Percentiles rank a stretch among this genome's conserved stretches.
These are phyloP conservation scores for Cheumatopsyche charites DNA, from an alignment of 1,140 invertebrate genomes.

Conservation along the genomic window DNA sequence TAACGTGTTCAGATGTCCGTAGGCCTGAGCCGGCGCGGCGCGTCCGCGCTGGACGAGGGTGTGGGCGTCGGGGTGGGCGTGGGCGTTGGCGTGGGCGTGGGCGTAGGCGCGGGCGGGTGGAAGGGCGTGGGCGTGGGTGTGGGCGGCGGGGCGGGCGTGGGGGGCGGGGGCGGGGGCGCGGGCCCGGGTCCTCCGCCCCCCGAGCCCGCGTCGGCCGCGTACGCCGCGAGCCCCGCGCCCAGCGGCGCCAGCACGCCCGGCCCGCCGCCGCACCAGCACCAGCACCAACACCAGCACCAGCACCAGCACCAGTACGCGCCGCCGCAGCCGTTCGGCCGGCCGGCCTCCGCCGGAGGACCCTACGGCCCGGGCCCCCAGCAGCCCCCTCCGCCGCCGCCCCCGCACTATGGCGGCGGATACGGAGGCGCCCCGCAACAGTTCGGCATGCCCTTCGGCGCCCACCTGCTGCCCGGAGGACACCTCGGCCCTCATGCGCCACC, in stretches of 20 bases:
- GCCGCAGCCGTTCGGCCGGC: slow-evolving; percentile 33
- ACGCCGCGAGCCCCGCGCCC: slow-evolving; percentile 45
- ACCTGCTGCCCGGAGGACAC: slow-evolving; percentile 40
- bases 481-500: slow-evolving; percentile 31
- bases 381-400: slow-evolving; percentile 41
- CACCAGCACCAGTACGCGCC: slow-evolving; percentile 28
- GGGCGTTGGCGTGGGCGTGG: slow-evolving; percentile 7
- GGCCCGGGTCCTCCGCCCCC: slow-evolving; percentile 18
- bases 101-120: neutral
- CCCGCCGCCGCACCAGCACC: slow-evolving; percentile 37
- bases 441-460: slow-evolving; percentile 37
- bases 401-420: slow-evolving; percentile 39
- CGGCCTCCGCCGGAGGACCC: neutral
- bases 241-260: slow-evolving; percentile 46
- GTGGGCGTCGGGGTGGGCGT: slow-evolving; percentile 35
- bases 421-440: slow-evolving; percentile 37
- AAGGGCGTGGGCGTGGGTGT: neutral
- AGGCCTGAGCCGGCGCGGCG: slow-evolving; percentile 45
- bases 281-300: slow-evolving; percentile 35
- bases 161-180: slow-evolving; percentile 27
- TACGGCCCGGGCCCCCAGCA: slow-evolving; percentile 23
- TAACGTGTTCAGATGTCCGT: slow-evolving; percentile 46
- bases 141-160: slow-evolving; percentile 15
- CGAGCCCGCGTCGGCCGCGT: slow-evolving; percentile 34
- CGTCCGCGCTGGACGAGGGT: slow-evolving; percentile 43